Base-by-base conservation (phyloP, 2,888 invertebrate genomes). In the Eupithecia subumbrata region DNA sequence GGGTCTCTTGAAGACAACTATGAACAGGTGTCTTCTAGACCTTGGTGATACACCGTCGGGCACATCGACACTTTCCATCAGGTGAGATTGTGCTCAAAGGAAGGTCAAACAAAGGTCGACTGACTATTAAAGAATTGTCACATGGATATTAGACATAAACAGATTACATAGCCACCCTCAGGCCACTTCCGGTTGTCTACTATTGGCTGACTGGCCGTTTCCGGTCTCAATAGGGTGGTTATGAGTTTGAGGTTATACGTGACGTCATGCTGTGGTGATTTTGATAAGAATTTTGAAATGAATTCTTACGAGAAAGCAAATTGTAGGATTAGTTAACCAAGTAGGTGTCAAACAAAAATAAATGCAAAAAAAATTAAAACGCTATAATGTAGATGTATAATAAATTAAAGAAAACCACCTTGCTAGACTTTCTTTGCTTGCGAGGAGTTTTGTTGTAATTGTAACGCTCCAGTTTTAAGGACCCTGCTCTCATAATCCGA, bases 201-300 rank as follows among this genome's bases (percentile, higher is more conserved):
- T 68, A 81, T 81, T 81, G 81, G 81, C 68, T 43, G 76, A 25
- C 60, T 56, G 77, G 56, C 60, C 76, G 74, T 72, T 72, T 80
- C 76, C 76, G 75, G 80, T 72, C 71, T 45, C n/a, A 30, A 71
- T 30, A 52, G 73, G 77, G 78, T 77, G 78, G 68, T 74, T 77
- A 75, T 73, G 73, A 70, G 18, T 64, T 14, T 68, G 68, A 68
- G 22, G 25, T 64, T 73, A 71, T 70, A 22, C 25, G 72, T 68
- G 71, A 76, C 77, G 80, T 78, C 78, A 81, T 25, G 76, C 73
- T 37, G 34, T 48, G 75, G 43, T 76, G 64, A 22, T 71, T 75
- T 64, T 56, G 18, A 71, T 56, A 56, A 56, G n/a, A 56, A 56
- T 56, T 22, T 4, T 9, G 52, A 11, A 56, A 56, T n/a, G 52